Evolutionary conservation across 2,113 vertebrate species (phyloP).

Genomic region (Cettia cetti): DNA sequence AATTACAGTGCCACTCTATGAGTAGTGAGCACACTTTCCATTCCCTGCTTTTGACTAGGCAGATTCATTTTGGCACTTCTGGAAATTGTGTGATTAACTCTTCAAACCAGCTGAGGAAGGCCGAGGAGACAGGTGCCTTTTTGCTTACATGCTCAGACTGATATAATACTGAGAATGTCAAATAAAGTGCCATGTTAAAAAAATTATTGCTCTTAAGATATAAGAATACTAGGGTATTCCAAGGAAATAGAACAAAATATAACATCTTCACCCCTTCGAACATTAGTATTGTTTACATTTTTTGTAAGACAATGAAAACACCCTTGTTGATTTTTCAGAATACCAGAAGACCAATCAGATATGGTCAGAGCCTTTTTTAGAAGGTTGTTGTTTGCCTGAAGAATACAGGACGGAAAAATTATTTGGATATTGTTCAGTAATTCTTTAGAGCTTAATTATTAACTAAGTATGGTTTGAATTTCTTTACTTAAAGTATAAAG

Average conservation of each 20-base stretch:
- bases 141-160: background rate
- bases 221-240: background rate
- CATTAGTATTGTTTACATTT: background rate
- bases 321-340: background rate
- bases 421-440: background rate
- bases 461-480: background rate
- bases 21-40: background rate
- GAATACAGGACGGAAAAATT: background rate
- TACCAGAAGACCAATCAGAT: background rate
- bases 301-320: background rate
- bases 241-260: background rate
- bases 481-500: background rate
- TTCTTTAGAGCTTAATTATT: background rate
- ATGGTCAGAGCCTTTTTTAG: background rate
- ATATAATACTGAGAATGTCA: background rate
- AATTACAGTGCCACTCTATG: background rate
- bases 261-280: background rate
- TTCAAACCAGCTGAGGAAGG: background rate
- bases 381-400: background rate
- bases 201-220: background rate
- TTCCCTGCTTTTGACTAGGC: background rate
- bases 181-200: background rate
- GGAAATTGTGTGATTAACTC: background rate
- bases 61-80: background rate
- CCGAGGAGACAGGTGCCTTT: background rate